A percentile compares a stretch with the other conserved stretches of the same genome.
Conservation (phyloP, 2,113 vertebrate genomes). For the Tursiops truncatus region DNA sequence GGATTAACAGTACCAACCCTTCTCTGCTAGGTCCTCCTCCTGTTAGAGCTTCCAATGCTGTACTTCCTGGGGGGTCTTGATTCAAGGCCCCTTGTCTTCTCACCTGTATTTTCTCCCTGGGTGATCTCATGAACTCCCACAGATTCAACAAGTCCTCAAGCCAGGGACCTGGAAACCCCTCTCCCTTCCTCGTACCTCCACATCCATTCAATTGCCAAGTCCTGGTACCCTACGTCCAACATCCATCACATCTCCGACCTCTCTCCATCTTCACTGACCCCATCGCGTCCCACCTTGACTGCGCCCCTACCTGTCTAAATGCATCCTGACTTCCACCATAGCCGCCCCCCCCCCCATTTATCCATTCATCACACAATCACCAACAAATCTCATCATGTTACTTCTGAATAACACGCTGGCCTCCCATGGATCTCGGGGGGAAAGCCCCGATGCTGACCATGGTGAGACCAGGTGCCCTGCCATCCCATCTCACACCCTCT, state of each 20-base stretch:
- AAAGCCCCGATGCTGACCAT: not conserved
- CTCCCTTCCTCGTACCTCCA: not conserved
- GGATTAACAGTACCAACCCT: not conserved
- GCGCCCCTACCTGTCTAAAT: not conserved
- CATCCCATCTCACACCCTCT: accelerated
- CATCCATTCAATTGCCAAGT: not conserved
- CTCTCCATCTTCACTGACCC: not conserved
- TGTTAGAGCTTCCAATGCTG: not conserved
- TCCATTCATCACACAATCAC: not conserved
- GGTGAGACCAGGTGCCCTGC: not conserved
- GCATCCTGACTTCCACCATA: not conserved
- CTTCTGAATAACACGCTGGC: not conserved
- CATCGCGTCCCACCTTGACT: not conserved
- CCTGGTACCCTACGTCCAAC: accelerated
- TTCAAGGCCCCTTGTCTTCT: not conserved
- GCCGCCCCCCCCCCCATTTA: not conserved
- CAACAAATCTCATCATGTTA: not conserved
- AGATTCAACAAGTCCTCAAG: not conserved
- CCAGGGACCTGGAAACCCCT: not conserved
- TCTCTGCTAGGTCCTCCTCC: not conserved
- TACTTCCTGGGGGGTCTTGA: not conserved
- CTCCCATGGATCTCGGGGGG: not conserved
- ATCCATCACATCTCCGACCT: accelerated
- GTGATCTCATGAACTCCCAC: not conserved
- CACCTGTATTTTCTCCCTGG: not conserved